Percentiles rank a stretch among this genome's conserved stretches.
Evolutionary conservation across 2,888 invertebrate species (phyloP).

Genomic region (Leptinotarsa peninsularis): DNA sequence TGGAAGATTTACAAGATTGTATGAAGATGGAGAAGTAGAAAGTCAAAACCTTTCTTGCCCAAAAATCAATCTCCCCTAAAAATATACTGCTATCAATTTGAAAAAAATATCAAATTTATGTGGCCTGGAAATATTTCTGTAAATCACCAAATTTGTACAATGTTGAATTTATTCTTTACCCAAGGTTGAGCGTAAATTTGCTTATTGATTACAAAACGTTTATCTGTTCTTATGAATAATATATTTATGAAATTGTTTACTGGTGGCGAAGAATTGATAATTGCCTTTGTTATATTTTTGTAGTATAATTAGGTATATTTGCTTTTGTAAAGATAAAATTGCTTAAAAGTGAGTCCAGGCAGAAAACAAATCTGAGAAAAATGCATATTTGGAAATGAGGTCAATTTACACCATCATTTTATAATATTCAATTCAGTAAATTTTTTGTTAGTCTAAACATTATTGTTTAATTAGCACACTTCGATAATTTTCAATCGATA

Average conservation of each 20-base stretch:
- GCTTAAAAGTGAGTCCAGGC: background rate
- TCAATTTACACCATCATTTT: no score
- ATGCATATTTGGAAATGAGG: no score
- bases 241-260: background rate
- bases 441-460: background rate
- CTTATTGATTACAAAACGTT: background rate
- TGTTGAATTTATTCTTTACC: background rate
- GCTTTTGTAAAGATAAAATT: background rate
- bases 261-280: background rate
- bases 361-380: no score
- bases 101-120: no score
- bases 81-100: no score
- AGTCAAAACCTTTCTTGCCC: no score
- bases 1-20: no score
- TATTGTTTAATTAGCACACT: background rate
- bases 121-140: no score
- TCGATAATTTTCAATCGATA: constrained; percentile 1
- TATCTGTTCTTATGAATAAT: background rate
- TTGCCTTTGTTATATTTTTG: background rate
- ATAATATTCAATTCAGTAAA: no score
- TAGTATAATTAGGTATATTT: background rate
- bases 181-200: background rate
- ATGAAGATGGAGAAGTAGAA: no score
- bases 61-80: no score
- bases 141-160: no score